phyloP scores from a whole-genome alignment of 2,888 invertebrate genomes.

The Noctua janthina region DNA sequence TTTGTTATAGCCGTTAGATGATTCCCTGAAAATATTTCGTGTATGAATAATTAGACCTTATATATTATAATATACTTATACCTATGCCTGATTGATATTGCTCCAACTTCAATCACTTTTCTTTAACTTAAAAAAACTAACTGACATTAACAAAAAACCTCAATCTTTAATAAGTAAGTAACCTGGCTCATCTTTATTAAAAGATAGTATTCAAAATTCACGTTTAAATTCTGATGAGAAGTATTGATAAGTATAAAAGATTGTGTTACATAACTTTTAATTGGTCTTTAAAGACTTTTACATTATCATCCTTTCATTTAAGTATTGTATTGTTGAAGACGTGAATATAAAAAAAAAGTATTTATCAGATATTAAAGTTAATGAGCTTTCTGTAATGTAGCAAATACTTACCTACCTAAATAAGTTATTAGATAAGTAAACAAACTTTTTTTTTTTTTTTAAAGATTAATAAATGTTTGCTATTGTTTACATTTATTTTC shows the following conservation, averaged over 20 bases:
- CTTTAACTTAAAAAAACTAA: background rate
- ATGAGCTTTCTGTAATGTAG: constrained; percentile 16
- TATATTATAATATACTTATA: too few relatives aligned
- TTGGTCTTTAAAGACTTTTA: constrained; percentile 27
- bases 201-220: constrained; percentile 20
- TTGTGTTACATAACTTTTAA: constrained; percentile 44
- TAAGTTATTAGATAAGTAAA: background rate
- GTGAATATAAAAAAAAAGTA: background rate
- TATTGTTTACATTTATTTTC: background rate
- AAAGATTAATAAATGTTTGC: background rate
- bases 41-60: too few relatives aligned
- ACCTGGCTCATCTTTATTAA: background rate
- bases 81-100: background rate
- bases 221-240: constrained; percentile 4
- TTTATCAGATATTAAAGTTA: constrained; percentile 35
- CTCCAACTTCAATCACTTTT: background rate
- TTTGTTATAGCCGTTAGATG: too few relatives aligned
- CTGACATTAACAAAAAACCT: background rate
- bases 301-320: constrained; percentile 27
- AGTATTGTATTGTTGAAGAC: constrained; percentile 20
- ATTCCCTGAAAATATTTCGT: too few relatives aligned
- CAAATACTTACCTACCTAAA: too few relatives aligned
- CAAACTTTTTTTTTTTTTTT: too few relatives aligned
- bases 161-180: constrained; percentile 11
- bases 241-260: constrained; percentile 20